phyloP scores from a whole-genome alignment of 2,113 vertebrate species.

The Phalacrocorax brasilianus region DNA sequence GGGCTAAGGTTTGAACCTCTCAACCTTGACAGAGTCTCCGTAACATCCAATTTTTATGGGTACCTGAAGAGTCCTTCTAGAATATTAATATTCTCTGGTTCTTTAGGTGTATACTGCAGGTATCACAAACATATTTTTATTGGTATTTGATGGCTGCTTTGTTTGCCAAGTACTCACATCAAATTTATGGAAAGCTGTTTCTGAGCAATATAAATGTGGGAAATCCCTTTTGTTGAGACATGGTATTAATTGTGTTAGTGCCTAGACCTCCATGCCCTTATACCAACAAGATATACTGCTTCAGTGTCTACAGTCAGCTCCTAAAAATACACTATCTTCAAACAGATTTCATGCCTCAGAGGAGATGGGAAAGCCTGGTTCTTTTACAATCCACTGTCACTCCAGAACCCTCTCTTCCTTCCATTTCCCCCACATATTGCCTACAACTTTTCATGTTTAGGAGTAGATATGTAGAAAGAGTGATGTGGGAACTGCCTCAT shows the following conservation, averaged over 20 bases:
- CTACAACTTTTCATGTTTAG: neutral
- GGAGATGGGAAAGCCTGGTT: neutral
- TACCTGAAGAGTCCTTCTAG: conserved; percentile 52
- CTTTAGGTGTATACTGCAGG: conserved; percentile 71
- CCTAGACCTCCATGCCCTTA: conserved; percentile 43
- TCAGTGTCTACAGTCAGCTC: conserved; percentile 50
- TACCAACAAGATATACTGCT: conserved; percentile 64
- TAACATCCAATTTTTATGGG: conserved; percentile 69
- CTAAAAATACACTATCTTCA: conserved; percentile 62
- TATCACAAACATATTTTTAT: conserved; percentile 75
- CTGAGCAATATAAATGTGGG: conserved; percentile 47
- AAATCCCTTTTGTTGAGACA: conserved; percentile 57
- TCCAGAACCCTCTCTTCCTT: neutral
- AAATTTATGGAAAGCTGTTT: conserved; percentile 70
- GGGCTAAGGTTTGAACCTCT: conserved; percentile 31
- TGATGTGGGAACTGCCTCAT: neutral
- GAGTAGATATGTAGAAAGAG: neutral
- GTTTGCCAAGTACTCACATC: conserved; percentile 66
- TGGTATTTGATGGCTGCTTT: conserved; percentile 70
- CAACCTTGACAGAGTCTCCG: conserved; percentile 41
- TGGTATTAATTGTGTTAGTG: conserved; percentile 64
- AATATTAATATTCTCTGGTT: conserved; percentile 70
- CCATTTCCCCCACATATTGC: neutral
- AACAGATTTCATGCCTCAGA: conserved; percentile 9
- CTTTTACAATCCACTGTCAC: neutral